A percentile compares a stretch with the other conserved stretches of the same genome.
These are phyloP conservation scores for Callospermophilus lateralis DNA, from an alignment of 2,113 vertebrate species.

Conservation along the genomic window DNA sequence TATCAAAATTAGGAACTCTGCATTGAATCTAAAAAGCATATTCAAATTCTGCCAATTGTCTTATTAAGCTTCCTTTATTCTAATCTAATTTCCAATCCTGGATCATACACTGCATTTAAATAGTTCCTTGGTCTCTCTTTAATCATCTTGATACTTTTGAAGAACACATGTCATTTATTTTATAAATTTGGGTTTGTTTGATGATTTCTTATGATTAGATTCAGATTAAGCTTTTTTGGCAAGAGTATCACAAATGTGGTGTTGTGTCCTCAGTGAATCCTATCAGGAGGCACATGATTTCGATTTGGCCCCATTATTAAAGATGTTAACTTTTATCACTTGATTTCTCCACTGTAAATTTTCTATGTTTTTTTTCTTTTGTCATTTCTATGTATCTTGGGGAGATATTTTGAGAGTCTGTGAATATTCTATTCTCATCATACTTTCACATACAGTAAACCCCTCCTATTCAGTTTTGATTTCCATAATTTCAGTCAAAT, in stretches of 20 bases:
- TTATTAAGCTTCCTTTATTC: background rate
- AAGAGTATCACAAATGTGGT: background rate
- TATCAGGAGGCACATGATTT: background rate
- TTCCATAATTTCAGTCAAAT: background rate
- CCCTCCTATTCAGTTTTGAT: background rate
- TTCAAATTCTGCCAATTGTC: slow-evolving; percentile 1
- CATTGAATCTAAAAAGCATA: background rate
- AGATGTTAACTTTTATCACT: background rate
- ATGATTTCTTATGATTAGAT: slow-evolving; percentile 16
- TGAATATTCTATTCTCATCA: background rate
- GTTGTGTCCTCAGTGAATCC: background rate
- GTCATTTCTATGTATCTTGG: background rate
- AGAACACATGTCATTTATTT: background rate
- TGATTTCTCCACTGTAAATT: slow-evolving; percentile 1
- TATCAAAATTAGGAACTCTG: background rate
- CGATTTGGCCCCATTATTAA: background rate
- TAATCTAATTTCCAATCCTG: background rate
- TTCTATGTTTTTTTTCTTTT: background rate
- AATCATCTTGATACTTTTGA: slow-evolving; percentile 3
- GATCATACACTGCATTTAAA: background rate
- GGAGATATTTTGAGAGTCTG: background rate
- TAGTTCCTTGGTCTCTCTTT: background rate
- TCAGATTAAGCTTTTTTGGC: background rate
- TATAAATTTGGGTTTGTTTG: background rate
- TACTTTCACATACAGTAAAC: background rate